Percentiles rank a stretch among this genome's conserved stretches.
Conservation (phyloP, 2,113 vertebrate genomes). For the Stictonetta naevosa region DNA sequence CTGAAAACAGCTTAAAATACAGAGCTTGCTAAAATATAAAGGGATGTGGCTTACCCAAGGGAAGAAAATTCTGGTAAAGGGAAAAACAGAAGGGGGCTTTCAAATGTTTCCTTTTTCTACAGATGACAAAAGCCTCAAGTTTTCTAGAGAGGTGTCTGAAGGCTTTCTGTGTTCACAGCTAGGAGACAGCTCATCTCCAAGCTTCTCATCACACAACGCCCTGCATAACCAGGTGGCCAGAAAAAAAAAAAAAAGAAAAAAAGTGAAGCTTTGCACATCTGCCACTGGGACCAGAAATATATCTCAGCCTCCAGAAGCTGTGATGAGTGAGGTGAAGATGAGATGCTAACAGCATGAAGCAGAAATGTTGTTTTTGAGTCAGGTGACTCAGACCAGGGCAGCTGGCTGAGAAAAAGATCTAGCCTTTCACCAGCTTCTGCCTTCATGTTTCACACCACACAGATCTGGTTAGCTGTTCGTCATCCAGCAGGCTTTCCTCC, state of each 20-base stretch:
- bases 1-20: neutral
- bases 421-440: neutral
- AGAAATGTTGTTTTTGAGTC: neutral
- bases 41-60: neutral
- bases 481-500: neutral
- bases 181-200: neutral
- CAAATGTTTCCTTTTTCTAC: neutral
- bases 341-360: neutral
- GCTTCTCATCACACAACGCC: neutral
- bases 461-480: neutral
- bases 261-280: neutral
- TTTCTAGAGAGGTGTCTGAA: neutral
- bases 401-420: neutral
- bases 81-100: neutral
- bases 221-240: neutral
- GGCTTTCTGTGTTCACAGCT: neutral
- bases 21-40: neutral
- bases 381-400: neutral
- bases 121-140: neutral
- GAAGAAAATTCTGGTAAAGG: neutral
- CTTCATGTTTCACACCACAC: neutral
- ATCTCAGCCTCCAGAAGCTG: neutral
- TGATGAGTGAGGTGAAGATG: neutral
- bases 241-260: neutral
- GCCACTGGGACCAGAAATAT: neutral